Conservation (phyloP, 2,797 vertebrate genomes). For the Leptatherina wallacei region DNA sequence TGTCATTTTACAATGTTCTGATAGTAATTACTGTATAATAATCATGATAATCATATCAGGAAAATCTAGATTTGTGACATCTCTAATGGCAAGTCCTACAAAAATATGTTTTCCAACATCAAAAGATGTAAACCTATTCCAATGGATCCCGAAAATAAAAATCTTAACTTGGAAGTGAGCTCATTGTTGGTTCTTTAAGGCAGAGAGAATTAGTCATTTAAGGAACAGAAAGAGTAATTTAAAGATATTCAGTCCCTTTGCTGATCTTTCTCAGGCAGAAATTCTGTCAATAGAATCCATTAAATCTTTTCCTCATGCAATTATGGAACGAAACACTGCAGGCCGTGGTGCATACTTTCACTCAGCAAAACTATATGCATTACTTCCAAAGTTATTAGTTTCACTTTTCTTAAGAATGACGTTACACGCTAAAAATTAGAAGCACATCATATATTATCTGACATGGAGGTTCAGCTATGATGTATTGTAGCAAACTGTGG, state of each 20-base stretch:
- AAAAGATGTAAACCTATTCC: background rate
- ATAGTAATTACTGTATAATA: too few relatives aligned
- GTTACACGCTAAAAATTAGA: background rate
- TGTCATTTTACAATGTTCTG: too few relatives aligned
- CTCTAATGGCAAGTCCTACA: too few relatives aligned
- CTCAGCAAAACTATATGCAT: background rate
- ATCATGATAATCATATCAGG: too few relatives aligned
- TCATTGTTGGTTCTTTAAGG: background rate
- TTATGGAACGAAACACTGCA: background rate
- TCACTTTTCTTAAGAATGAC: conserved; percentile 6
- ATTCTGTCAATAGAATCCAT: background rate
- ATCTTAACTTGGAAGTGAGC: background rate
- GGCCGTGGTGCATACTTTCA: background rate
- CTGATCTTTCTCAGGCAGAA: conserved; percentile 34
- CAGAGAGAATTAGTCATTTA: conserved; percentile 21
- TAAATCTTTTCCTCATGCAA: background rate
- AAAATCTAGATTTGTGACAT: too few relatives aligned
- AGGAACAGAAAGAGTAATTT: conserved; percentile 43
- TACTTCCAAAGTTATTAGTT: background rate
- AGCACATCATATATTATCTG: background rate
- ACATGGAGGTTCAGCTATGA: conserved; percentile 12
- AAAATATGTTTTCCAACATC: background rate
- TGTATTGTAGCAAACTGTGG: conserved; percentile 31
- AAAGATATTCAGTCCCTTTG: conserved; percentile 41
- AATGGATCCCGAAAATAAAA: background rate